Evolutionary conservation across 2,797 vertebrate genomes (phyloP), one percentile per base, ranked within the genome.

Genomic region (Malurus leucopterus): DNA sequence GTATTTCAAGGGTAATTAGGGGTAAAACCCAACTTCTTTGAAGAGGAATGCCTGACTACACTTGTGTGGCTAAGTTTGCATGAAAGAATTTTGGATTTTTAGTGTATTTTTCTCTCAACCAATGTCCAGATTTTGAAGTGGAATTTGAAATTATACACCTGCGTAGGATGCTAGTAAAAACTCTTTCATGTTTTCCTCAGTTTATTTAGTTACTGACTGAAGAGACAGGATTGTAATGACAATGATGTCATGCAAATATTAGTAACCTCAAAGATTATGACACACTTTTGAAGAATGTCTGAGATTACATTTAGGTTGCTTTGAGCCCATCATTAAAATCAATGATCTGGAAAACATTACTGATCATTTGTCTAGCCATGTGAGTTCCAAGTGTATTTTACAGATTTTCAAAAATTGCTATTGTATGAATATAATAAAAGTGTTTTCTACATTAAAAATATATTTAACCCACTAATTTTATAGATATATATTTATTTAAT

Each of bases 191-290:
- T 87, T 91, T 82, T 62, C 67, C 83, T 90, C 75, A 77, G 83
- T 92, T 96, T 94, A 95, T 92, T 92, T 91, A 90, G 12, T 96
- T 92, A 91, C 51, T 88, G 71, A 89, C 59, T 67, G 49, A 88
- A 87, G 76, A 94, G 71, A 88, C 59, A 69, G 78, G 34, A 68
- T 84, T 61, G 41, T 76, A 89, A 92, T 63, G 69, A 57, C 57
- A 57, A 49, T 95, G 93, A 94, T 94, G 90, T 95, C 91, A 96
- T 90, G 40, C 75, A 95, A 86, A 80, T 88, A 81, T 80, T 93
- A 92, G 73, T 75, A 92, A 63, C 68, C 90, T 91, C 29, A 82
- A 71, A 95, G 87, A 91, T 77, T 87, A 87, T 63, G 61, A 44
- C n/a, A 84, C 41, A 29, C 71, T 92, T 95, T 88, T 89, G 77